Evolutionary conservation across 2,113 vertebrate species (phyloP).

Genomic region (Eira barbara): DNA sequence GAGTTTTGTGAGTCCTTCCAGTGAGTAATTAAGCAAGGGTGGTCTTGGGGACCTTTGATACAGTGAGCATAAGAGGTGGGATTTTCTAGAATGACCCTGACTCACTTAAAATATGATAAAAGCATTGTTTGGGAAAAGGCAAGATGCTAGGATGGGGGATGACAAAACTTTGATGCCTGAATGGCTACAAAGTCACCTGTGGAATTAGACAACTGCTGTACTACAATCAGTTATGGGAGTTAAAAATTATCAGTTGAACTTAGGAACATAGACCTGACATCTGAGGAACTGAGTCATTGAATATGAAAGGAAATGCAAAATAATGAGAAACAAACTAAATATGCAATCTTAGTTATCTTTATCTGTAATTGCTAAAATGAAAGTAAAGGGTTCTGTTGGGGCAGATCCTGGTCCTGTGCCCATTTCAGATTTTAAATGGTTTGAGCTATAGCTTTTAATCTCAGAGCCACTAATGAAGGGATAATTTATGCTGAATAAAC

Average conservation of each 20-base stretch:
- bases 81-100: neutral
- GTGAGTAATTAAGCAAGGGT: neutral
- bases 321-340: neutral
- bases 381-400: neutral
- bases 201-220: neutral
- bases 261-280: neutral
- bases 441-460: neutral
- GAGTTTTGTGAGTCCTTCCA: neutral
- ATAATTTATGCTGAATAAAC: neutral
- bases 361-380: neutral
- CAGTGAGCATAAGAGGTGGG: neutral
- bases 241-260: neutral
- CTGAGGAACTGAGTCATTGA: neutral
- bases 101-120: neutral
- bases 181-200: too few species aligned
- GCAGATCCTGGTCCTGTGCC: neutral
- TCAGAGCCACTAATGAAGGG: neutral
- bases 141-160: neutral
- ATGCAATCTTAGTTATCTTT: neutral
- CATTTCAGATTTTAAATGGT: neutral
- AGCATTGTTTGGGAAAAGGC: neutral
- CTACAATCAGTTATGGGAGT: neutral
- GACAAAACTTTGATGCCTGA: neutral
- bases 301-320: neutral
- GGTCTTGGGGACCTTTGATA: neutral